These are phyloP conservation scores for Hartigia nigra DNA, from an alignment of 2,888 invertebrate species.

Conservation along the genomic window DNA sequence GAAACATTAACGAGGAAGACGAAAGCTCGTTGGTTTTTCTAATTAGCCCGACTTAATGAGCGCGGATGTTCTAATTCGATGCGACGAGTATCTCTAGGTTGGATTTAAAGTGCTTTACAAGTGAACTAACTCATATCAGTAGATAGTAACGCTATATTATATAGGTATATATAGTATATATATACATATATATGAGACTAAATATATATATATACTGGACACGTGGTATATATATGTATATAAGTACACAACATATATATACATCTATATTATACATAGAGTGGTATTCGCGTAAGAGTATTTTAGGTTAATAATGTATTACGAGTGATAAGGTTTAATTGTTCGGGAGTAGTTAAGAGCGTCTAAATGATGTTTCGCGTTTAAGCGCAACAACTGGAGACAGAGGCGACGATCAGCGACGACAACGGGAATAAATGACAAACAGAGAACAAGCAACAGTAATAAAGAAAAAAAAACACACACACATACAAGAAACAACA, in stretches of 20 bases:
- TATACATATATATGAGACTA: conserved; percentile 27
- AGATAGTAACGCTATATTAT: conserved; percentile 56
- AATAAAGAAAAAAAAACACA: conserved; percentile 4
- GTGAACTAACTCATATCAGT: conserved; percentile 64
- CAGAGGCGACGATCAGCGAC: conserved; percentile 22
- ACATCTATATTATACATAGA: not conserved
- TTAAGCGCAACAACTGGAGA: not conserved
- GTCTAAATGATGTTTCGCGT: not conserved
- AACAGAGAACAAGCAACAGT: conserved; percentile 11
- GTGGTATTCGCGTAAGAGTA: conserved; percentile 19
- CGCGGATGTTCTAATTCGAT: conserved; percentile 10
- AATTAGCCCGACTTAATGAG: not conserved
- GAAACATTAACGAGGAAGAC: conserved; percentile 27
- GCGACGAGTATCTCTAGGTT: conserved; percentile 45
- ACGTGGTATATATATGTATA: conserved; percentile 5
- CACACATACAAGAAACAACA: conserved; percentile 18
- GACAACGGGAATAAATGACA: conserved; percentile 24
- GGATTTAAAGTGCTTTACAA: conserved; percentile 64
- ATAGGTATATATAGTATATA: conserved; percentile 31
- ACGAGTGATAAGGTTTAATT: conserved; percentile 13
- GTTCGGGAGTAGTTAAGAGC: not conserved
- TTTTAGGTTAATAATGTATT: conserved; percentile 13
- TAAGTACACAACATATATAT: not conserved
- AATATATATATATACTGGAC: conserved; percentile 19
- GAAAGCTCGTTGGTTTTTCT: conserved; percentile 2